These are phyloP conservation scores for Sebastes oblongus DNA, from an alignment of 2,797 vertebrate species.

Conservation along the genomic window DNA sequence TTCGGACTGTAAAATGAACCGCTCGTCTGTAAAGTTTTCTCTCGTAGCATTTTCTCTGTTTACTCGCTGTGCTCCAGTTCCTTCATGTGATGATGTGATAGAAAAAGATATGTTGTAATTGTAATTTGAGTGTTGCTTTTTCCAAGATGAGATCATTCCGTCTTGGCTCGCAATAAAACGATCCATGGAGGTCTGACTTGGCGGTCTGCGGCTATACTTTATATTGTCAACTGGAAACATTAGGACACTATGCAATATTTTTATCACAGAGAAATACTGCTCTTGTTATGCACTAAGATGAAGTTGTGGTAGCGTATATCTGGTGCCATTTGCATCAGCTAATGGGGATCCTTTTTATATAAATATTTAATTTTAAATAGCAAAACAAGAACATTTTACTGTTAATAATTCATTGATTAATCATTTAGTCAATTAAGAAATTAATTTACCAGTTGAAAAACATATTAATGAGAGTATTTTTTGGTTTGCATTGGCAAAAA, in stretches of 20 bases:
- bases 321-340: too few relatives aligned
- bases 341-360: too few relatives aligned
- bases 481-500: too few relatives aligned
- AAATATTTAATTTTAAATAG: too few relatives aligned
- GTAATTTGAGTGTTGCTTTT: constrained; percentile 14
- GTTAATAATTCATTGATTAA: too few relatives aligned
- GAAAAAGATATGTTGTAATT: background rate
- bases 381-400: too few relatives aligned
- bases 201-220: background rate
- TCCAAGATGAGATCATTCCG: background rate
- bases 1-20: background rate
- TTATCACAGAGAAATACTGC: background rate
- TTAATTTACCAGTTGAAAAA: too few relatives aligned
- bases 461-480: too few relatives aligned
- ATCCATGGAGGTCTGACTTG: background rate
- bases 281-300: background rate
- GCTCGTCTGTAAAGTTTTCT: background rate
- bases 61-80: background rate
- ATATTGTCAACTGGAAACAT: background rate
- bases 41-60: constrained; percentile 6
- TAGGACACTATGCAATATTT: background rate
- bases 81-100: constrained; percentile 4
- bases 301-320: background rate
- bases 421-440: too few relatives aligned
- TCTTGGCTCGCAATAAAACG: constrained; percentile 24